Base-by-base conservation (phyloP, 2,888 invertebrate species). In the Myopa testacea region DNA sequence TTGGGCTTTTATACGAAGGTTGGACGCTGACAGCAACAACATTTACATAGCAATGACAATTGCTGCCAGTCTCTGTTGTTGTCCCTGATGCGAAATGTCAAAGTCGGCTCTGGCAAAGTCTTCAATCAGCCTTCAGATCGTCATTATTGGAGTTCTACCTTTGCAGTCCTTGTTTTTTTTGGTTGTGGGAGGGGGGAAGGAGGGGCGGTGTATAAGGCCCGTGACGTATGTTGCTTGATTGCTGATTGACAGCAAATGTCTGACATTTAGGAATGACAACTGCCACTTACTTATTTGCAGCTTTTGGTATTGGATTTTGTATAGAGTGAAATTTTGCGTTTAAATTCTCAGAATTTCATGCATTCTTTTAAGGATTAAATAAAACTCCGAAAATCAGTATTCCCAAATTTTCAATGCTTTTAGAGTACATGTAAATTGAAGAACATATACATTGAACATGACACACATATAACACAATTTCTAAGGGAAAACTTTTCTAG, bases 1-100 rank as follows among this genome's bases (percentile, higher is more conserved):
- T 40, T 67, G 67, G 38, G 26, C 40, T 68, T 70, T 70, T 70
- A 38, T 12, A 14, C 34, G 4, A 34, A 65, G 14, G 37, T 19
- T 52, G 26, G 16, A 73, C 52, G 52, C 38, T 67, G 67, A 67
- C 67, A 75, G 68, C 75, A 65, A 14, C 65, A 58, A n/a, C 75
- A 75, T 75, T 75, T 75, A 75, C 75, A 75, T 75, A 75, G 75
- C 65, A 67, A 74, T 67, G 67, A 52, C 75, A 75, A 75, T 34
- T 38, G 34, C 19, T 74, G 52, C 38, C 40, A 40, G 19, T 45
- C 19, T 26, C n/a, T 16, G 55, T 4, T 37, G 62, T 14, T n/a
- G 55, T 45, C 45, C 50, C 38, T 63, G 62, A 69, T 68, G 52
- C 52, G 58, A 60, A 70, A 60, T 45, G 69, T 76, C 76, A 76